Base-by-base conservation (phyloP, 2,113 vertebrate genomes). In the Opisthocomus hoazin region DNA sequence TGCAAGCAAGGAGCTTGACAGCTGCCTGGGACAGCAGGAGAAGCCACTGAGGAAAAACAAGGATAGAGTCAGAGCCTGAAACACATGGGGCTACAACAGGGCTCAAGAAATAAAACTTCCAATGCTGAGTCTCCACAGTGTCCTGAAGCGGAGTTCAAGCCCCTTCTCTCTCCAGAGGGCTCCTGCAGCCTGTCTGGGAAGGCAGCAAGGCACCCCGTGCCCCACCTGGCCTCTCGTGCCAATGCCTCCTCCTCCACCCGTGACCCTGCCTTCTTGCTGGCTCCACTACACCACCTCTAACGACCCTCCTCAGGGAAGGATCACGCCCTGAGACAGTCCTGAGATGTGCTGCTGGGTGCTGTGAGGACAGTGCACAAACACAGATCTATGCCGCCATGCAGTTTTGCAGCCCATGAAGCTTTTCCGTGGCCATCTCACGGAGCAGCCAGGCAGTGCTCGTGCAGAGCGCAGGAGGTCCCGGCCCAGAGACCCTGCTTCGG, bases 1-100 rank as follows among this genome's bases (percentile, higher is more conserved):
- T 86, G 51, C 73, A 93, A 96, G 70, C 39, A 71, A 81, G 78
- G 57, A 94, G 64, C 56, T 68, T 73, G 89, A 74, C 58, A 96
- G 53, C 68, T 69, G 45, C 58, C 16, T 48, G 60, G 60, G 64
- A 93, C 56, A 77, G 71, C 50, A 79, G 86, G 27, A 85, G 77
- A 94, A 95, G 50, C 36, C 69, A 56, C 37, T 22, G n/a, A 61
- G 51, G 43, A 87, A 78, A 60, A 90, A 29, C 14, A 85, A 92
- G 50, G 20, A 12, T 5, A 54, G 20, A 70, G 12, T 29, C 56
- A 73, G 54, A 77, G 37, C 30, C 27, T 36, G 60, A 65, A 90
- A 74, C 10, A 32, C 0, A 3, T 30, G 32, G 13, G 34, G 22
- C 36, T 81, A 34, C 27, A 91, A 73, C 83, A 89, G 34, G 21